These are phyloP conservation scores for Chloromyia formosa DNA, from an alignment of 2,888 invertebrate genomes.

Conservation along the genomic window DNA sequence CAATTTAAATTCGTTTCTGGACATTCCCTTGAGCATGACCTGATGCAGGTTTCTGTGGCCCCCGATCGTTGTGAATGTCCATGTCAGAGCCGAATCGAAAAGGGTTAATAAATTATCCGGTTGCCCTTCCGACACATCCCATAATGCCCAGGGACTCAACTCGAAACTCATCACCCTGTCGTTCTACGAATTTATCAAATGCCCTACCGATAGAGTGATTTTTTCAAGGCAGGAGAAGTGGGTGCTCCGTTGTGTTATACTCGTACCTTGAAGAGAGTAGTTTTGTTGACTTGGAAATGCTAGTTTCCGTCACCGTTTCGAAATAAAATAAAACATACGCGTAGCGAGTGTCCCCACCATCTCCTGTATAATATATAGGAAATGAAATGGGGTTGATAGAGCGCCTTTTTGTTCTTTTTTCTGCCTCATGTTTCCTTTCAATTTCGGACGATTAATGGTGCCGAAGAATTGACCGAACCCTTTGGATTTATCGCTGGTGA, in stretches of 20 bases:
- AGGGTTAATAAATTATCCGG: conserved; percentile 49
- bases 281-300: background rate
- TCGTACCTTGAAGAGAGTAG: background rate
- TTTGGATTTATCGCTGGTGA: conserved; percentile 45
- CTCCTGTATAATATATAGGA: background rate
- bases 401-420: too few relatives aligned
- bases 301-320: background rate
- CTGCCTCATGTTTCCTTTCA: background rate
- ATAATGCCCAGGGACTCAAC: conserved; percentile 14
- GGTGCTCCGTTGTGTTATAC: background rate
- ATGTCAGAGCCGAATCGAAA: conserved; percentile 14
- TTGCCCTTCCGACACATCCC: conserved; percentile 35
- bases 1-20: conserved; percentile 24
- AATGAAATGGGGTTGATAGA: conserved; percentile 7
- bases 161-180: conserved; percentile 37
- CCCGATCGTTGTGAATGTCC: conserved; percentile 14
- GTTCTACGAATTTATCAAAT: conserved; percentile 46
- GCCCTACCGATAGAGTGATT: conserved; percentile 43
- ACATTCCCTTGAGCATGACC: conserved; percentile 24
- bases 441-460: conserved; percentile 46
- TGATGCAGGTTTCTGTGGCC: conserved; percentile 1
- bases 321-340: too few relatives aligned
- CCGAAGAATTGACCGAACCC: conserved; percentile 47
- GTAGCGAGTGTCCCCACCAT: too few relatives aligned
- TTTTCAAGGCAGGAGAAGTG: conserved; percentile 2